Base-by-base conservation (phyloP, 2,113 vertebrate species). In the Indri indri region DNA sequence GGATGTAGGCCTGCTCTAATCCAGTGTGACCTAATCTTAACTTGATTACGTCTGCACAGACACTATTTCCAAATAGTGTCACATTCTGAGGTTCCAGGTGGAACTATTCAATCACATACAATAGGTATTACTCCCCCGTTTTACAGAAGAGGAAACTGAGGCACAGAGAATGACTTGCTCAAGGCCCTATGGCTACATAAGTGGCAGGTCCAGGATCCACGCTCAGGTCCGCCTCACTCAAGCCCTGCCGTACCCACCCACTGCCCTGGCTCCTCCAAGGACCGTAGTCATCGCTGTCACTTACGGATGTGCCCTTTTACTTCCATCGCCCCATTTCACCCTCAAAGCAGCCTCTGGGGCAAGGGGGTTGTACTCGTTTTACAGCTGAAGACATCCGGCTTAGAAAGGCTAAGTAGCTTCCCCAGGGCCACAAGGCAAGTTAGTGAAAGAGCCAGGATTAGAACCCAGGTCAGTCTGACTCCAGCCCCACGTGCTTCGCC, bases 281-380 rank as follows among this genome's bases (percentile, higher is more conserved):
- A 20, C 6, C 0, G 3, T 5, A 22, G 23, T 2, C 13, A 6
- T 0, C 2, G 2, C 59, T 22, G 5, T 22, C 34, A 8, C 70
- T 79, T 37, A 3, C 1, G 4, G 12, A 5, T 6, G 57, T 5
- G 0, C n/a, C n/a, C 0, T 1, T 59, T 50, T 0, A 54, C 0
- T 23, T 23, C 52, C 0, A 22, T 17, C 42, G 14, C 23, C 23
- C 85, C 74, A 7, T 8, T 22, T 7, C 6, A n/a, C 59, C 45
- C 42, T 45, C 4, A 1, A 0, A 7, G 45, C 32, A 4, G 30
- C 13, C 73, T 25, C 79, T 4, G 37, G 22, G 50, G 16, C 40
- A 11, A 50, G 17, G 12, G 34, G 34, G 1, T 6, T 8, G 8
- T 0, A 0, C 16, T 17, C 8, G 0, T 25, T 27, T 61, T 5